Base-by-base conservation (phyloP, 2,888 invertebrate genomes). In the Cephus pygmeus region DNA sequence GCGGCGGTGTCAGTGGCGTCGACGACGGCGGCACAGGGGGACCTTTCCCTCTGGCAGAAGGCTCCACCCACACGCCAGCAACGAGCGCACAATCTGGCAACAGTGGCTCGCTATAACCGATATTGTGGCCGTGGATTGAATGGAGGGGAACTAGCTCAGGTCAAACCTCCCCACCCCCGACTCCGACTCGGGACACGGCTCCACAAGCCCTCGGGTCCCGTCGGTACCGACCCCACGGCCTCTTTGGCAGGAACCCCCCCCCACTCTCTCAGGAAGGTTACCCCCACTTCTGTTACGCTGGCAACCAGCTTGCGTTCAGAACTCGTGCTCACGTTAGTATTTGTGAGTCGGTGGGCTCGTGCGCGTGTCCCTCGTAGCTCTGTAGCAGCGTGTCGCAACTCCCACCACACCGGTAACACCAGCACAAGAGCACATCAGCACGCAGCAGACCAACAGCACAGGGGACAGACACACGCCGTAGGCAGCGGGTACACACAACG, bases 131-230 rank as follows among this genome's bases (percentile, higher is more conserved):
- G 87, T 88, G 89, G 89, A 90, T 90, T 89, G 90, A 90, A 90
- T 88, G 90, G 90, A 90, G 90, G 90, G 90, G 90, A 90, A 90
- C 90, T 90, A 88, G 90, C 90, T 90, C 90, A 88, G 90, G 90
- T 90, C 90, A 90, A 90, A 89, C 88, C 88, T 88, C 89, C 89
- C 90, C 88, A 83, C 87, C 83, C 82, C 81, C 81, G 68, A 40
- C 56, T 56, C 56, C 56, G 23, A 56, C 56, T 56, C 76, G 40
- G 79, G 76, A 76, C 79, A 78, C 71, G 77, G 76, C 80, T 82
- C 81, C 79, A 81, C 83, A 81, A 81, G 80, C 81, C 82, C 81
- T 83, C 82, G 81, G 80, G 81, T 81, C 80, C 78, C 83, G 78
- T 83, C 81, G 81, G 81, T 79, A 34, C 71, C 71, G 35, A 73